phyloP scores from a whole-genome alignment of 1,140 invertebrate species.

The Zeugodacus cucurbitae region DNA sequence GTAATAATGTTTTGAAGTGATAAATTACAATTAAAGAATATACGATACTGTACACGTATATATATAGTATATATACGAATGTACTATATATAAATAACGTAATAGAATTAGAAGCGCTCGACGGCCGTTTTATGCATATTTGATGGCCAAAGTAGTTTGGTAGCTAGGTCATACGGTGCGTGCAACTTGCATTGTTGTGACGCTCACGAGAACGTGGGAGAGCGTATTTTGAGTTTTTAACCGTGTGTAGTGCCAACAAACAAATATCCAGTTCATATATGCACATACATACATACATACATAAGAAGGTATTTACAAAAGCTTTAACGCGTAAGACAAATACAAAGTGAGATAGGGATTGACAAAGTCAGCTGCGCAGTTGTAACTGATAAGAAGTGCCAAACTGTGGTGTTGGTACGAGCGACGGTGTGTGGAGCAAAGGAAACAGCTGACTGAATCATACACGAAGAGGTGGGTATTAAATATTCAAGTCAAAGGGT shows the following conservation, averaged over 20 bases:
- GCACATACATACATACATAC: neutral
- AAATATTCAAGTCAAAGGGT: neutral
- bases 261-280: no score
- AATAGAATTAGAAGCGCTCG: neutral
- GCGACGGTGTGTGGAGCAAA: neutral
- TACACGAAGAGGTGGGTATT: neutral
- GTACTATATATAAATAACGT: no score
- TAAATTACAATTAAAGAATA: neutral
- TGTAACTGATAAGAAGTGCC: neutral
- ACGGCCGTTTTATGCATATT: neutral
- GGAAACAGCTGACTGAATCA: conserved; percentile 5
- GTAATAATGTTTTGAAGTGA: neutral
- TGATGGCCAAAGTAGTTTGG: neutral
- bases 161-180: neutral
- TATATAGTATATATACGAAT: neutral
- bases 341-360: neutral
- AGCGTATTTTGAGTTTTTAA: neutral
- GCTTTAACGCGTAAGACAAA: neutral
- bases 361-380: conserved; percentile 5
- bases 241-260: neutral
- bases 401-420: no score
- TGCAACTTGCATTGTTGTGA: neutral
- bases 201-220: neutral
- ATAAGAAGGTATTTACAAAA: neutral
- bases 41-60: neutral